Conservation (phyloP, 2,113 vertebrate genomes). For the Cichladusa arquata region DNA sequence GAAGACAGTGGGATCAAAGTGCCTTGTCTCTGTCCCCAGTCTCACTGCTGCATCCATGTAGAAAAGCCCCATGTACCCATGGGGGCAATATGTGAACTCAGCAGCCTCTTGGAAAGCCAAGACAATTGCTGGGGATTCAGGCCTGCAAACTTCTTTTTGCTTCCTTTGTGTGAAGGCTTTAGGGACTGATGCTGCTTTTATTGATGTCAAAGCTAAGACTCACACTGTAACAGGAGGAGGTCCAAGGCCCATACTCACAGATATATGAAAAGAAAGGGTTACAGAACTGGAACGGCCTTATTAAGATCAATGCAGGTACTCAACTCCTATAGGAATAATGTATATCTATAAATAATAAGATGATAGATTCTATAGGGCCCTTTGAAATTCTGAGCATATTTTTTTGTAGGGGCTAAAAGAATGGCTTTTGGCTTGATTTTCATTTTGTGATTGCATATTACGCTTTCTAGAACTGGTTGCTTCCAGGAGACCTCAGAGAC, state of each 20-base stretch:
- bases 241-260: neutral
- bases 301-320: constrained; percentile 12
- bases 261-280: constrained; percentile 1
- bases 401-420: constrained; percentile 4
- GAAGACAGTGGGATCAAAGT: neutral
- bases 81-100: neutral
- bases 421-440: constrained; percentile 35
- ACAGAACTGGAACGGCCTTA: constrained; percentile 3
- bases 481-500: constrained; percentile 72
- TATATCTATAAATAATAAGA: constrained; percentile 42
- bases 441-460: constrained; percentile 42
- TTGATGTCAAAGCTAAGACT: neutral
- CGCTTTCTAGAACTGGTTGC: constrained; percentile 74
- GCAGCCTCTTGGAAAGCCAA: neutral
- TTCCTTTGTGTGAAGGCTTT: neutral
- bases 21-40: neutral
- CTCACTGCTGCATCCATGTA: neutral
- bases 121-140: neutral
- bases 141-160: neutral
- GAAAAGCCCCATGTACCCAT: neutral
- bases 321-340: constrained; percentile 36
- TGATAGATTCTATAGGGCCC: constrained; percentile 31
- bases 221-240: neutral
- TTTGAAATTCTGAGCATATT: constrained; percentile 44
- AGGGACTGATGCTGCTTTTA: neutral